phyloP scores from a whole-genome alignment of 2,797 vertebrate species.

The Catharus ustulatus region DNA sequence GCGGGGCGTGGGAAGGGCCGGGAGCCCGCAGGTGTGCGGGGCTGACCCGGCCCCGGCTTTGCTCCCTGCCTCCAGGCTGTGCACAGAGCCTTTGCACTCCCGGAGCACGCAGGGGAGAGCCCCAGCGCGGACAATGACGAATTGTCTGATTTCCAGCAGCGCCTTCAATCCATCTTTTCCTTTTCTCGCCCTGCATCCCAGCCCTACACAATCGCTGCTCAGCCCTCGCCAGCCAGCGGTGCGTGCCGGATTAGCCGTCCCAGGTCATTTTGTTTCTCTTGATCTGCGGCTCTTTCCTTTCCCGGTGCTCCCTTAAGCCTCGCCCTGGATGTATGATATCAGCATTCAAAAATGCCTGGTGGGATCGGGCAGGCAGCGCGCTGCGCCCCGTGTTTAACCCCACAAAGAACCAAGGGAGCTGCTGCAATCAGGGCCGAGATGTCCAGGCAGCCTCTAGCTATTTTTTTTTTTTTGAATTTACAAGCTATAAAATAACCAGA shows the following conservation, averaged over 20 bases:
- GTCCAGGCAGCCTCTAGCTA: background rate
- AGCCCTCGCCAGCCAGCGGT: background rate
- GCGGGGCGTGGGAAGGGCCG: background rate
- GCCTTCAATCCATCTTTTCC: conserved; percentile 5
- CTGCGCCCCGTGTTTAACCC: background rate
- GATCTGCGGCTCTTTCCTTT: conserved; percentile 41
- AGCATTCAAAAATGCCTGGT: conserved; percentile 62
- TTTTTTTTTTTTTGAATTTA: background rate
- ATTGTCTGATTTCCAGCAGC: conserved; percentile 12
- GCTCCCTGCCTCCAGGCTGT: background rate
- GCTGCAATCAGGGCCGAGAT: background rate
- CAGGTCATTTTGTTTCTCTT: conserved; percentile 41
- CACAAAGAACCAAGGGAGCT: background rate
- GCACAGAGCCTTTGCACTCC: background rate
- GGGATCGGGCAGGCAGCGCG: background rate
- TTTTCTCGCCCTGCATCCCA: background rate
- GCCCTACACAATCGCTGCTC: background rate
- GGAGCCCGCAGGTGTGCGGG: background rate
- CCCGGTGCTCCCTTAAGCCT: conserved; percentile 25
- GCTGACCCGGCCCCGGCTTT: background rate
- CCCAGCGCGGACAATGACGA: background rate
- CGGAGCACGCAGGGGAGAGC: background rate
- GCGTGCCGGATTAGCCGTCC: background rate
- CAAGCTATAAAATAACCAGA: conserved; percentile 9
- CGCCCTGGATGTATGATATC: conserved; percentile 58